phyloP scores from a whole-genome alignment of 1,140 invertebrate genomes.

The silkworm (Bombyx mori) region DNA sequence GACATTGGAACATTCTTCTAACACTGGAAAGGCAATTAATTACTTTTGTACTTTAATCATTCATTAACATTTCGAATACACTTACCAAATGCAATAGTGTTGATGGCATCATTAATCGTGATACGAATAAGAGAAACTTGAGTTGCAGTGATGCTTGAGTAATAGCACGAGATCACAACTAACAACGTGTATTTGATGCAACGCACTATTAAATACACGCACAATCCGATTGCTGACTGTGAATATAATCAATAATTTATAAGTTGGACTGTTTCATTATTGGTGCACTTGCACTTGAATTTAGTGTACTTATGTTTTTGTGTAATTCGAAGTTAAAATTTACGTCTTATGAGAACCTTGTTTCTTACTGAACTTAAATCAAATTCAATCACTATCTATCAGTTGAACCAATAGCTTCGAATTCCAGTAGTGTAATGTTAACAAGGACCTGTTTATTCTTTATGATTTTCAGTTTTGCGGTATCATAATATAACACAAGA shows the following conservation, averaged over 20 bases:
- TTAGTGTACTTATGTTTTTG: neutral
- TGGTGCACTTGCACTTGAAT: neutral
- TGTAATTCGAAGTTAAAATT: neutral
- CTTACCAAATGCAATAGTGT: conserved; percentile 23
- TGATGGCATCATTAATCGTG: conserved; percentile 30
- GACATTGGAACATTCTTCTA: no score
- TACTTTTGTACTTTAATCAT: neutral
- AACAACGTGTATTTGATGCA: conserved; percentile 28
- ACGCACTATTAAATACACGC: conserved; percentile 18
- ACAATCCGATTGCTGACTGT: conserved; percentile 1
- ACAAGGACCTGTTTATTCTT: no score
- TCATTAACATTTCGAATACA: neutral
- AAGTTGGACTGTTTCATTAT: neutral
- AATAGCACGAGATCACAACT: conserved; percentile 29
- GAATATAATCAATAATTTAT: neutral
- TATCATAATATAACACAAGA: no score
- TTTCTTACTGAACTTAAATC: neutral
- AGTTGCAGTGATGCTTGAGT: conserved; percentile 23
- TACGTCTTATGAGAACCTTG: neutral
- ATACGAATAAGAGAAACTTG: conserved; percentile 26
- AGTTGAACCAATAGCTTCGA: neutral
- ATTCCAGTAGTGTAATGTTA: no score
- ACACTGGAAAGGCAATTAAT: no score
- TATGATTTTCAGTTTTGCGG: no score
- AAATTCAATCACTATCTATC: neutral